Evolutionary conservation across 2,797 vertebrate genomes (phyloP), one percentile per base, ranked within the genome.

Genomic region (Zenarchopterus dispar): DNA sequence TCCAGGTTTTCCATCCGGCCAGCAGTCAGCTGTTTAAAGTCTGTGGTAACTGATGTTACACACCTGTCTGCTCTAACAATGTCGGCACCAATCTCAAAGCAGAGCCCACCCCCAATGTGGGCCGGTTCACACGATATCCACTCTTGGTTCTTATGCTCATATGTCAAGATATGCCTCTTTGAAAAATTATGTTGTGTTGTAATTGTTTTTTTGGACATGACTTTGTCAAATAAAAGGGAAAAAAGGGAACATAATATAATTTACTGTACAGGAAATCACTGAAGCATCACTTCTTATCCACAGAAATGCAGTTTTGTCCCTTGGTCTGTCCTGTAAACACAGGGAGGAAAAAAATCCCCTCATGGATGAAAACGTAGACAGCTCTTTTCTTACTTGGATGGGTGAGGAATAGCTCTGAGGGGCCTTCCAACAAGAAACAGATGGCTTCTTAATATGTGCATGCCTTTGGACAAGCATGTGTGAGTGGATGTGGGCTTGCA

Each of bases 341-440:
- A 56, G 1, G 0, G 19, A 85, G 68, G 55, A 72, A 85, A 72
- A 75, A 17, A 92, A 91, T 72, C 84, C 57, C 22, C 49, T 84
- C 66, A 69, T 74, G 59, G 71, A 87, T 78, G 85, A 88, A 81
- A 80, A 92, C 71, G 60, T 71, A 92, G 88, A 91, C 84, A 88
- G 70, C 72, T 88, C 88, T 86, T 73, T 70, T 89, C 82, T 82
- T 84, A 89, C 75, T 89, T 91, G 87, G 81, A 91, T 76, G 75
- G 85, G 57, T 83, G 82, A 87, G 76, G 74, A 88, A 83, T 46
- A 82, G 81, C 61, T n/a, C 75, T 76, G 70, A 85, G 81, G 77
- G 88, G 84, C 54, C 76, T 86, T 85, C 70, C 84, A 94, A 95
- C 90, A 86, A 81, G 86, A 94, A 95, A 87, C 94, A 95, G 92